phyloP scores from a whole-genome alignment of 2,113 vertebrate genomes.

The Passer montanus region DNA sequence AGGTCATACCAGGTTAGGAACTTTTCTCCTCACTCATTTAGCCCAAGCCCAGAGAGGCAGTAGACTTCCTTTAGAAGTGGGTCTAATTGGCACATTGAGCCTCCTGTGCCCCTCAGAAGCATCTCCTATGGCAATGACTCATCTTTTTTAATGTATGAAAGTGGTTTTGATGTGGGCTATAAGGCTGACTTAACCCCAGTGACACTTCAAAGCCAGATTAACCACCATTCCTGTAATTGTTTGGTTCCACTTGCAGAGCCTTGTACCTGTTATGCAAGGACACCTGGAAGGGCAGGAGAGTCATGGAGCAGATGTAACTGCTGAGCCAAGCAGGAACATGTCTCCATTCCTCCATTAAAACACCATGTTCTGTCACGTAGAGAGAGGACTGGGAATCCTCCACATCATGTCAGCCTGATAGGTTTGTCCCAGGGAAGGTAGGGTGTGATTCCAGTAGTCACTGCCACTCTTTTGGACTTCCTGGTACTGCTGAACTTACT shows the following conservation, averaged over 20 bases:
- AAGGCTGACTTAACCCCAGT: neutral
- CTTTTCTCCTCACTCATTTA: neutral
- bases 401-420: neutral
- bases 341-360: neutral
- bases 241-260: neutral
- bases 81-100: neutral
- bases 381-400: neutral
- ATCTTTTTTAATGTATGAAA: neutral
- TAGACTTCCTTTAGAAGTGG: neutral
- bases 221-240: neutral
- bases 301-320: neutral
- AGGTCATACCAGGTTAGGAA: neutral
- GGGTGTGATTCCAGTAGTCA: neutral
- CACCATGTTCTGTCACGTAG: rapidly evolving
- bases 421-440: neutral
- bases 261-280: too few relatives aligned
- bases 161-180: neutral
- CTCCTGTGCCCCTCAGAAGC: neutral
- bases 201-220: neutral
- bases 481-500: neutral
- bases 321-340: neutral
- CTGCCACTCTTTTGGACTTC: neutral
- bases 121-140: rapidly evolving
- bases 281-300: neutral
- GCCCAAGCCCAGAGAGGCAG: too few relatives aligned